These are phyloP conservation scores for Pedetes capensis DNA, from an alignment of 2,113 vertebrate species.

Conservation along the genomic window DNA sequence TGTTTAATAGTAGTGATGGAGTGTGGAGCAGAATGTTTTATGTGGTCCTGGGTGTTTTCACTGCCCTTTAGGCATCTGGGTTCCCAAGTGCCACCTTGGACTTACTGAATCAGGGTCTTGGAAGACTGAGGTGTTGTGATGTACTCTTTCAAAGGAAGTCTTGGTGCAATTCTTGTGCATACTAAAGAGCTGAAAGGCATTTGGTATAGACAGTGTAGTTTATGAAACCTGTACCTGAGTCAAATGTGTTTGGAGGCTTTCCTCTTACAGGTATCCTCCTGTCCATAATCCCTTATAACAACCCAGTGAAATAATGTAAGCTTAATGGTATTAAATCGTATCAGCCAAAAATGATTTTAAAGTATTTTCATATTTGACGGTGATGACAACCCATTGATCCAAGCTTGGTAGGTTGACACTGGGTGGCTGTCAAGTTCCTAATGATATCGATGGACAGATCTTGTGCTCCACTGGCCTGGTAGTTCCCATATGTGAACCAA, in stretches of 20 bases:
- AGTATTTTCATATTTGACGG: background rate
- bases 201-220: background rate
- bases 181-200: background rate
- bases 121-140: background rate
- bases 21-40: background rate
- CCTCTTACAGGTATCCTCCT: background rate
- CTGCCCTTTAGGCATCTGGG: background rate
- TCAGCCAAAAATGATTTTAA: background rate
- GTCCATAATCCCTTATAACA: background rate
- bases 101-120: background rate
- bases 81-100: background rate
- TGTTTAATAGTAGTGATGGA: background rate
- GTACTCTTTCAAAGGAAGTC: background rate
- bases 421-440: background rate
- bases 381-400: background rate
- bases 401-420: background rate
- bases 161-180: background rate
- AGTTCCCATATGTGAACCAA: background rate
- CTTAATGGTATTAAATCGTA: background rate
- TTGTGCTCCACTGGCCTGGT: background rate
- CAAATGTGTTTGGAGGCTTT: background rate
- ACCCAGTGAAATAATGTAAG: background rate
- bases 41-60: background rate
- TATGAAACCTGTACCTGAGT: background rate
- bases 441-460: background rate